Base-by-base conservation (phyloP, 1,140 invertebrate species). In the Nasonia giraulti region DNA sequence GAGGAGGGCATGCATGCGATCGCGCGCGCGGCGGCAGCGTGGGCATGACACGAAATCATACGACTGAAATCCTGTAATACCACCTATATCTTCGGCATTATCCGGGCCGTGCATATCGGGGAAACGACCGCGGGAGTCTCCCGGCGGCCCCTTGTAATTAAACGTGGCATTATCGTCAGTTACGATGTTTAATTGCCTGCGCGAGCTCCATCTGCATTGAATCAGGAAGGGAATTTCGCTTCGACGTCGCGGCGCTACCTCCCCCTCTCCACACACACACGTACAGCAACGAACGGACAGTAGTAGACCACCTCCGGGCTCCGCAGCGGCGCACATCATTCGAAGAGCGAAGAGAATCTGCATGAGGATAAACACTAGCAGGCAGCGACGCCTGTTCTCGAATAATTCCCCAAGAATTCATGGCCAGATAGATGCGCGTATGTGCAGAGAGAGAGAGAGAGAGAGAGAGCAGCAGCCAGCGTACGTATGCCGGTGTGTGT, bases 1-100 rank as follows among this genome's bases (percentile, higher is more conserved):
- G 81, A 78, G 76, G 44, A 66, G 31, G 37, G 55, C 74, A 47
- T 83, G 73, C 17, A 62, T 62, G 55, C 55, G 20, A 17, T 62
- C 55, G 55, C 55, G 4, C 14, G 14, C 47, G 76, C 77, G 82
- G 33, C 33, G 33, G 33, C 68, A 37, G 75, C 71, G 82, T 83
- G 80, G 84, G 86, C 85, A 86, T 87, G 75, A 77, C 62, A 77
- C 82, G 74, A 83, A 83, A 77, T 83, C 82, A 83, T 82, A 55
- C 40, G 82, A 78, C 37, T 78, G 66, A 83, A 83, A 83, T 78
- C 55, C 82, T 69, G 62, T 83, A 83, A 83, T 83, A 47, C 74
- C 75, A 47, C 23, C 82, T 78, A 83, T 83, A 83, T 77, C 75
- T 78, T 40, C 8, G 44, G 82, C 50, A 83, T 83, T 83, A 83